Percentiles rank a stretch among this genome's conserved stretches.
Evolutionary conservation across 2,797 vertebrate species (phyloP).

Genomic region (Rhadinocentrus ornatus): DNA sequence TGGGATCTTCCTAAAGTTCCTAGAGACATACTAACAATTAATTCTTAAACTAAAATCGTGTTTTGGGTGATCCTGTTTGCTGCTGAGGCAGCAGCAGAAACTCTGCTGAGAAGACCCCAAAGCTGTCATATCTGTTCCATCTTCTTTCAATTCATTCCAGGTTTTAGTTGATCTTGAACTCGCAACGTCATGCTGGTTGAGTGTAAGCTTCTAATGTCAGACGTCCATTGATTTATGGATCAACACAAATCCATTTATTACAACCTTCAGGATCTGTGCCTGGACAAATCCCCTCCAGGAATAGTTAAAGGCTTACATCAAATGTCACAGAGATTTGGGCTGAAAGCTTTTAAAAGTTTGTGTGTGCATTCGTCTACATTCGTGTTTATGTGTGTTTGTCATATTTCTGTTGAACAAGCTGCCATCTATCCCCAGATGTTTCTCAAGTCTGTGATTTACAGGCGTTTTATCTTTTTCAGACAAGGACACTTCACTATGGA

Average conservation of each 20-base stretch:
- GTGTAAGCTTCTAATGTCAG: slow-evolving; percentile 60
- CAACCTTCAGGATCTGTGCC: slow-evolving; percentile 60
- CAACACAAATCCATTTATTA: slow-evolving; percentile 67
- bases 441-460: slow-evolving; percentile 39
- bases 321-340: slow-evolving; percentile 72
- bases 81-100: background rate
- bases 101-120: background rate
- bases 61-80: slow-evolving; percentile 3
- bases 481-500: slow-evolving; percentile 50
- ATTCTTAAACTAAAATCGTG: background rate
- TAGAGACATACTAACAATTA: slow-evolving; percentile 14
- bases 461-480: slow-evolving; percentile 56
- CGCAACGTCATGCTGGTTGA: slow-evolving; percentile 47
- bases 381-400: slow-evolving; percentile 38
- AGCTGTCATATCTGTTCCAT: slow-evolving; percentile 46
- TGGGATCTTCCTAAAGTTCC: background rate
- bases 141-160: slow-evolving; percentile 26
- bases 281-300: slow-evolving; percentile 58
- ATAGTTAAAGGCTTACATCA: slow-evolving; percentile 65
- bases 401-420: slow-evolving; percentile 24
- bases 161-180: slow-evolving; percentile 38
- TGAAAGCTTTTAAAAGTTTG: slow-evolving; percentile 42
- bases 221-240: slow-evolving; percentile 57
- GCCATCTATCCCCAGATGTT: slow-evolving; percentile 35
- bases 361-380: slow-evolving; percentile 28